Evolutionary conservation across 2,113 vertebrate genomes (phyloP).

Genomic region (Oncorhynchus masou): DNA sequence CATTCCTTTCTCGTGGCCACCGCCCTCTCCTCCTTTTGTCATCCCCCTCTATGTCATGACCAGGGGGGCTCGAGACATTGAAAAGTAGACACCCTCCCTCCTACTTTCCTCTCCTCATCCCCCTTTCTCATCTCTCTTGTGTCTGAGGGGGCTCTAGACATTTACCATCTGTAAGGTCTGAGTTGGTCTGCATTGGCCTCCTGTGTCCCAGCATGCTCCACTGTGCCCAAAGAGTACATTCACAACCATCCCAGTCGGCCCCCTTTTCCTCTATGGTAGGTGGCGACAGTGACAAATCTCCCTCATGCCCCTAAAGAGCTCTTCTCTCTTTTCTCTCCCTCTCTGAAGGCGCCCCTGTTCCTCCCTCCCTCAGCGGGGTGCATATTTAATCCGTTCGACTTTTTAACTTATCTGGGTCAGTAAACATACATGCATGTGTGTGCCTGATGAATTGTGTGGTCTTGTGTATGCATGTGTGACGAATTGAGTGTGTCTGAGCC

Average conservation of each 20-base stretch:
- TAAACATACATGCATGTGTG: conserved; percentile 28
- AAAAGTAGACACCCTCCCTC: background rate
- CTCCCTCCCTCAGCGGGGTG: conserved; percentile 24
- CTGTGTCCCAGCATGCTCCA: conserved; percentile 15
- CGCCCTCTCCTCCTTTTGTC: background rate
- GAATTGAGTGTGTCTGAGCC: conserved; percentile 27
- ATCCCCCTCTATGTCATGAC: background rate
- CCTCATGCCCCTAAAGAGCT: conserved; percentile 25
- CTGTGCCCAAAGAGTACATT: conserved; percentile 22
- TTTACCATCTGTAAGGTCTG: background rate
- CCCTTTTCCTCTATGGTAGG: conserved; percentile 29
- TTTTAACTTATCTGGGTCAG: conserved; percentile 52
- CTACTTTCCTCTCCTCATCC: background rate
- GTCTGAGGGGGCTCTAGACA: background rate
- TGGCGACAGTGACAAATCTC: conserved; percentile 55
- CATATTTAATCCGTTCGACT: conserved; percentile 44
- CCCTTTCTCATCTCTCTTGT: background rate
- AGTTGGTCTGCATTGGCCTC: background rate
- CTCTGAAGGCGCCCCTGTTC: conserved; percentile 1
- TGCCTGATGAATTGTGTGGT: too few relatives aligned
- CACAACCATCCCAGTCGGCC: conserved; percentile 9
- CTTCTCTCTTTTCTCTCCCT: conserved; percentile 3
- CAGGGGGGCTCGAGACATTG: background rate
- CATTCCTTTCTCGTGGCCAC: too few relatives aligned
- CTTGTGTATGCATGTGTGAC: conserved; percentile 7